A percentile compares a stretch with the other conserved stretches of the same genome.
Evolutionary conservation across 37 sponge, comb jelly and placozoan species (phyloP).

Genomic region (Eunapius fragilis): DNA sequence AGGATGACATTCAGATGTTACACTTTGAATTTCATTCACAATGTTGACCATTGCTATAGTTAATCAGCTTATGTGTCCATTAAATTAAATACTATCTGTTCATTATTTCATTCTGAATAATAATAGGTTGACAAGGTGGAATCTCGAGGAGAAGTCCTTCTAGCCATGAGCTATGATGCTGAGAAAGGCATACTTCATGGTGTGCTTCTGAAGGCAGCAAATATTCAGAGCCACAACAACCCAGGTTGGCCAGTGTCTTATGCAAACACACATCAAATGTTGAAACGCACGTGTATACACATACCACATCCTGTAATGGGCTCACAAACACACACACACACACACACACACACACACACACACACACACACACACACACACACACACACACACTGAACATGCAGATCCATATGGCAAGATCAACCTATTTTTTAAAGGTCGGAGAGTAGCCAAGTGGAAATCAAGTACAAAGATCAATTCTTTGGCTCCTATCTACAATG

Average conservation of each 20-base stretch:
- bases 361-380: slow-evolving; percentile 47
- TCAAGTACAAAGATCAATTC: slow-evolving; percentile 47
- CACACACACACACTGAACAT: slow-evolving; percentile 16
- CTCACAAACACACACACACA: slow-evolving; percentile 5
- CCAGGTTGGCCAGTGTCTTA: neutral
- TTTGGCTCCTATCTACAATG: slow-evolving; percentile 44
- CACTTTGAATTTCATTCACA: too few species aligned
- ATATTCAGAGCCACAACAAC: slow-evolving; percentile 6
- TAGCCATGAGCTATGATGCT: slow-evolving; percentile 13
- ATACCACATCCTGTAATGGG: too few species aligned
- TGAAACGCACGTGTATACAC: neutral
- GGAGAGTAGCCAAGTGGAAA: slow-evolving; percentile 38
- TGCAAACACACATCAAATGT: neutral
- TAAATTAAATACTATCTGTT: too few species aligned
- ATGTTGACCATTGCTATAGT: too few species aligned
- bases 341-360: slow-evolving; percentile 43
- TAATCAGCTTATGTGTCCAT: too few species aligned
- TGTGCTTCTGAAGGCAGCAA: slow-evolving; percentile 17
- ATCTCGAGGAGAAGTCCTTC: slow-evolving; percentile 5
- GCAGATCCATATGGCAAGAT: slow-evolving; percentile 67
- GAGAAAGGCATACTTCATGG: neutral
- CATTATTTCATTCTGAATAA: too few species aligned
- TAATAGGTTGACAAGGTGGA: neutral
- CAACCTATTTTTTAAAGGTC: slow-evolving; percentile 36
- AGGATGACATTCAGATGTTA: too few species aligned